Evolutionary conservation across 2,888 invertebrate species (phyloP).

Genomic region (Harmothoe impar): DNA sequence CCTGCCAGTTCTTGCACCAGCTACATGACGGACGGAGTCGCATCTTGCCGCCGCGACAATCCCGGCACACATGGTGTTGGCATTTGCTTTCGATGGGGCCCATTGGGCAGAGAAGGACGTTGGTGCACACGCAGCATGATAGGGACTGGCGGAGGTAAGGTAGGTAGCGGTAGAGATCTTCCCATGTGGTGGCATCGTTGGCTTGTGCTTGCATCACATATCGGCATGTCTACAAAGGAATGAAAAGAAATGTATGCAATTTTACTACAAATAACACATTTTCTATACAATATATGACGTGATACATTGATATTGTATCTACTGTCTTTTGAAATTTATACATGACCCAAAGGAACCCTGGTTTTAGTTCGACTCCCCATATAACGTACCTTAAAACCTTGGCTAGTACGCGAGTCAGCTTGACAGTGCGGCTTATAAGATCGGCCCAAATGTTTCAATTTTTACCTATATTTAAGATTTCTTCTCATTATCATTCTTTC

Average conservation of each 20-base stretch:
- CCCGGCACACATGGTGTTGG: conserved; percentile 94
- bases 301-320: too few relatives aligned
- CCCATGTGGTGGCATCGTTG: conserved; percentile 88
- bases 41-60: conserved; percentile 92
- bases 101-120: conserved; percentile 91
- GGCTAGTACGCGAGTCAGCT: too few relatives aligned
- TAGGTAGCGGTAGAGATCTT: conserved; percentile 91
- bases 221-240: conserved; percentile 86
- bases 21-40: conserved; percentile 92
- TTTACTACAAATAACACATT: background rate
- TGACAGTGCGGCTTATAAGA: too few relatives aligned
- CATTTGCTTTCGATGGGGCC: conserved; percentile 91
- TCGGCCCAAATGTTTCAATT: too few relatives aligned
- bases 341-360: too few relatives aligned
- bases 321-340: too few relatives aligned
- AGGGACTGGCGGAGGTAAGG: conserved; percentile 93
- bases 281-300: too few relatives aligned
- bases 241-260: conserved; percentile 85
- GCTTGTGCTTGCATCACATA: conserved; percentile 90
- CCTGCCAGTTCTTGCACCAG: conserved; percentile 92
- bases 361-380: too few relatives aligned
- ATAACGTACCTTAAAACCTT: too few relatives aligned
- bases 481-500: too few relatives aligned
- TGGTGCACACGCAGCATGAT: conserved; percentile 94
- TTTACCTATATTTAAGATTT: too few relatives aligned